Evolutionary conservation across 2,797 vertebrate species (phyloP).

Genomic region (Rhincodon typus): DNA sequence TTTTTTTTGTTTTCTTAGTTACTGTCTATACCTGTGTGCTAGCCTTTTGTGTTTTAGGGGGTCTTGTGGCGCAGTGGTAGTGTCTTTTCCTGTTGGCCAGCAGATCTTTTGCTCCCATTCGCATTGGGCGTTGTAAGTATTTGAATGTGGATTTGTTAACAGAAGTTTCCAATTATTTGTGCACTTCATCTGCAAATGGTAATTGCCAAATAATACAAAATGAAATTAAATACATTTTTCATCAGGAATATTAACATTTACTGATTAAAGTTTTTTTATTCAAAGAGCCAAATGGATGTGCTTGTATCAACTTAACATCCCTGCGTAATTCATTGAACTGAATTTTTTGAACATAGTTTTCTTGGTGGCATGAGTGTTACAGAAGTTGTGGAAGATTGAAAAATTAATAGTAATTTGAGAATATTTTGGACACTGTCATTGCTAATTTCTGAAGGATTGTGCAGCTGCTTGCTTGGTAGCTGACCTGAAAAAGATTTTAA

Average conservation of each 20-base stretch:
- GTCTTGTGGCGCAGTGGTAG: no score
- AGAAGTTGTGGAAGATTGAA: slow-evolving; percentile 17
- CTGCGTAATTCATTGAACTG: not conserved
- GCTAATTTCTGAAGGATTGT: slow-evolving; percentile 8
- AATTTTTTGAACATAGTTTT: not conserved
- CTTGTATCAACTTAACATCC: not conserved
- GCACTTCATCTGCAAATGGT: not conserved
- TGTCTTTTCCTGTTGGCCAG: no score
- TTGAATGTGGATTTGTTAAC: not conserved
- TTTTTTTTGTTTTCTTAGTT: not conserved
- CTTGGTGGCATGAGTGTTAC: not conserved
- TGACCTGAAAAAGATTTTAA: slow-evolving; percentile 18
- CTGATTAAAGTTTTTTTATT: slow-evolving; percentile 6
- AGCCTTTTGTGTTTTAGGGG: not conserved
- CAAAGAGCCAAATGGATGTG: not conserved
- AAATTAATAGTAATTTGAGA: slow-evolving; percentile 14
- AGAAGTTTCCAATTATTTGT: not conserved
- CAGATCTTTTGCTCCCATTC: not conserved
- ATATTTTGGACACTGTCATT: slow-evolving; percentile 33
- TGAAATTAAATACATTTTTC: not conserved
- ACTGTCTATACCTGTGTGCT: not conserved
- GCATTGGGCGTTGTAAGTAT: not conserved
- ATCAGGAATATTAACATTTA: not conserved
- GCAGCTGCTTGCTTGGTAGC: not conserved
- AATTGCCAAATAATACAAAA: not conserved